Base-by-base conservation (phyloP, 1,140 invertebrate genomes). In the Drosophila biarmipes region DNA sequence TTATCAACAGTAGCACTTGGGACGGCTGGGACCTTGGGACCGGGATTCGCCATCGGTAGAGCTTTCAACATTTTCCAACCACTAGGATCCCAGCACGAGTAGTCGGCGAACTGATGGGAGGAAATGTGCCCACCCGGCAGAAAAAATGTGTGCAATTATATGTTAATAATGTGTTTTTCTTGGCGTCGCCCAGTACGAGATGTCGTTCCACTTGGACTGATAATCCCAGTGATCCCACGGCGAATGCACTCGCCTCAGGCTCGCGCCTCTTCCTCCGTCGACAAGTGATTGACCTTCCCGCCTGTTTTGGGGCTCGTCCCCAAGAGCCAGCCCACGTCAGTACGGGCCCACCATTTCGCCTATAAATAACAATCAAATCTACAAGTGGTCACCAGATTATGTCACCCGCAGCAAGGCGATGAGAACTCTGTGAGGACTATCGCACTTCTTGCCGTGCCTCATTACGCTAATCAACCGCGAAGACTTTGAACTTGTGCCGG, bases 401-500 rank as follows among this genome's bases (percentile, higher is more conserved):
- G 29, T 54, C 31, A 66, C 19, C 27, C 14, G n/a, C 57, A 48
- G 27, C 31, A 24, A 54, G 67, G 31, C 34, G 29, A 35, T 40
- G 29, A 7, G n/a, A 21, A 54, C 24, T 27, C 29, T 17, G 15
- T 43, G 24, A 15, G 11, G 45, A 43, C 43, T 43, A 63, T 64
- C 12, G 29, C 29, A 27, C n/a, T 48, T 29, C 4, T 42, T 42
- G 21, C 27, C 31, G 19, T 21, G 14, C 37, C 48, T 37, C 57
- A 49, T 67, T 75, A 74, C 61, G 75, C 56, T 55, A 73, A 62
- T 79, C 21, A 34, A 69, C 24, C 4, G 49, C 52, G 12, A 56
- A 69, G 80, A 72, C 80, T 84, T 71, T 84, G 80, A 78, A 84
- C 79, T 84, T 84, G 58, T 52, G 49, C 68, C 31, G 17, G 53